These are phyloP conservation scores for Daubentonia madagascariensis DNA, from an alignment of 2,113 vertebrate species.

Conservation along the genomic window DNA sequence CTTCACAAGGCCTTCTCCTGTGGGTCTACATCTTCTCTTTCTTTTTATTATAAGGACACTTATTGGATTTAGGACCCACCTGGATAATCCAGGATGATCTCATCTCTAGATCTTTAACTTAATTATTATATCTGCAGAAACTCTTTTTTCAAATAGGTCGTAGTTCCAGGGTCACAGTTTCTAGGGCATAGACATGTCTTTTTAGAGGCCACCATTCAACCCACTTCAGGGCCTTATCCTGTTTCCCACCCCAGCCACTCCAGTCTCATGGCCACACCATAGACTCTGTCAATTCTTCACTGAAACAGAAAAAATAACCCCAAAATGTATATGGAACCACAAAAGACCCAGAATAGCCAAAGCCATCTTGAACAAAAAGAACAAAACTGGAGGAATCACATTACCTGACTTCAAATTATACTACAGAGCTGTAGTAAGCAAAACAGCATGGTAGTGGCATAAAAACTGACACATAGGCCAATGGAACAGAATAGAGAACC, in stretches of 20 bases:
- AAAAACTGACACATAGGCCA: too few species aligned
- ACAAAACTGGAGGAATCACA: too few species aligned
- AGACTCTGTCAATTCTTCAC: too few species aligned
- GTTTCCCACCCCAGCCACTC: not conserved
- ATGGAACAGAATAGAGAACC: too few species aligned
- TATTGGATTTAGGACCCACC: not conserved
- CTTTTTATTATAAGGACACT: not conserved
- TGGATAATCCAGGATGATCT: not conserved
- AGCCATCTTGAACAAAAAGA: too few species aligned
- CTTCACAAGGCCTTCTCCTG: not conserved
- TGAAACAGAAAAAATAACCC: not conserved
- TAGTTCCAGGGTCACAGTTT: not conserved
- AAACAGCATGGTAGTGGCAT: too few species aligned
- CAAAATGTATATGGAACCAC: not conserved
- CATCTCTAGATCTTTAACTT: not conserved
- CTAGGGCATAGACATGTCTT: not conserved
- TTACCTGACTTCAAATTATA: too few species aligned
- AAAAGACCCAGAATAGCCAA: too few species aligned
- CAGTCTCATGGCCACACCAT: fast-evolving
- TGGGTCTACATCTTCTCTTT: not conserved
- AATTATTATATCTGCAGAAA: not conserved
- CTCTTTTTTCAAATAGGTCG: not conserved
- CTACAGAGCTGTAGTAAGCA: too few species aligned
- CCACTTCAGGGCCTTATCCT: not conserved
- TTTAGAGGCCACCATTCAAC: not conserved